These are phyloP conservation scores for Trachelus troglodyta DNA, from an alignment of 2,888 invertebrate species.

Conservation along the genomic window DNA sequence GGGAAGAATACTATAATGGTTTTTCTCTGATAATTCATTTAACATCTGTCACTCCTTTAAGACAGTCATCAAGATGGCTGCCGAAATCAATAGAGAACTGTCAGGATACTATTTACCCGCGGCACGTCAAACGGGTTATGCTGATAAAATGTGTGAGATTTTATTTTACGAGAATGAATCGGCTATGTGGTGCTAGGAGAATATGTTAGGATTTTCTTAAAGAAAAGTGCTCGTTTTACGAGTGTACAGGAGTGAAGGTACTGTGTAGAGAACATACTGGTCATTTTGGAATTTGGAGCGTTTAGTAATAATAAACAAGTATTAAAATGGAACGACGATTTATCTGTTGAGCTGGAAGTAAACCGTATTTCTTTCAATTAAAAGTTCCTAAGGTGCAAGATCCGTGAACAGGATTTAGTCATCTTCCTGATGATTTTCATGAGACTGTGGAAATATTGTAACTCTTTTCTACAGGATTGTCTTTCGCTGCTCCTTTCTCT, in stretches of 20 bases:
- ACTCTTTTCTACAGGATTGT: not conserved
- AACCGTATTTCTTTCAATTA: not conserved
- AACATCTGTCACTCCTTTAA: not conserved
- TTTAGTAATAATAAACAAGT: not conserved
- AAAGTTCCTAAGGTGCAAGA: not conserved
- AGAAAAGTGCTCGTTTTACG: not conserved
- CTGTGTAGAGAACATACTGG: not conserved
- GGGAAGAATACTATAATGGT: not conserved
- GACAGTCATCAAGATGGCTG: conserved; percentile 45
- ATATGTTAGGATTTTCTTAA: not conserved
- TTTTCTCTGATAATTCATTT: not conserved
- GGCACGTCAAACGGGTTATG: not conserved
- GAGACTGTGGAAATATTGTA: not conserved
- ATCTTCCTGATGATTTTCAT: not conserved
- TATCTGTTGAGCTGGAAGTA: not conserved
- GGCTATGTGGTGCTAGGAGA: not conserved
- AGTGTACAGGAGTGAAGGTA: not conserved
- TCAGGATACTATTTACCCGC: conserved; percentile 38
- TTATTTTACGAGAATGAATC: not conserved
- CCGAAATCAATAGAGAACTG: conserved; percentile 52
- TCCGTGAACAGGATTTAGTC: not conserved
- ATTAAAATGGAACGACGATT: not conserved
- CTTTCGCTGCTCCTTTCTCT: not conserved
- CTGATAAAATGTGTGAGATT: not conserved
- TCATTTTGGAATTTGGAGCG: not conserved